A percentile compares a stretch with the other conserved stretches of the same genome.
Evolutionary conservation across 2,113 vertebrate genomes (phyloP).

Genomic region (Ciconia stormi): DNA sequence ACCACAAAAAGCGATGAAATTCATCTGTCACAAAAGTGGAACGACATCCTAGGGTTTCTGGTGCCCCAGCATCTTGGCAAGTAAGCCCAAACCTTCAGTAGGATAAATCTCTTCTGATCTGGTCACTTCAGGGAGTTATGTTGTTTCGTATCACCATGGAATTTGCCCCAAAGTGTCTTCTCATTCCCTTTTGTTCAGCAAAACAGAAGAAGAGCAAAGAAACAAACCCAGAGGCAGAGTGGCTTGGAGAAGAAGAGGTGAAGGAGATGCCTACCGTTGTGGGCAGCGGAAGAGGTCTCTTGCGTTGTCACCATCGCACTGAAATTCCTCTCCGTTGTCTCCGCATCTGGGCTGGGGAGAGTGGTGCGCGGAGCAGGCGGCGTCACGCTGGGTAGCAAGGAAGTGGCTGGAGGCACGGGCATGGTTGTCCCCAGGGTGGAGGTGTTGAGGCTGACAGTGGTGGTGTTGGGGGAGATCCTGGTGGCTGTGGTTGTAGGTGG

Average conservation of each 20-base stretch:
- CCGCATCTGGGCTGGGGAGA: neutral
- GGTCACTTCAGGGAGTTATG: neutral
- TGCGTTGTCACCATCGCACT: slow-evolving; percentile 62
- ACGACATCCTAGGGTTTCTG: neutral
- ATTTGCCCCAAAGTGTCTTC: neutral
- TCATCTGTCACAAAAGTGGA: neutral
- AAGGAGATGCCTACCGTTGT: slow-evolving; percentile 51
- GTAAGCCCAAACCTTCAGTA: neutral
- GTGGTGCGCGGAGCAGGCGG: neutral
- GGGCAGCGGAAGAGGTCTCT: slow-evolving; percentile 65
- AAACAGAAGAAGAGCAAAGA: neutral
- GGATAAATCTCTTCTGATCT: neutral
- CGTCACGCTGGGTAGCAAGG: slow-evolving; percentile 8
- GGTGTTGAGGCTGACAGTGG: slow-evolving; percentile 35
- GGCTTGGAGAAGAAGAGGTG: neutral
- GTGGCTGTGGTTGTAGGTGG: slow-evolving; percentile 37
- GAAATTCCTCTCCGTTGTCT: slow-evolving; percentile 51
- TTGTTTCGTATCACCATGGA: accelerated
- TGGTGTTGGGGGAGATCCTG: slow-evolving; percentile 27
- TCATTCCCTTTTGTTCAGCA: neutral
- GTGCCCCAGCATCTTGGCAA: neutral
- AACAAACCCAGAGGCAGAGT: neutral
- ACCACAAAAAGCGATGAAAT: neutral
- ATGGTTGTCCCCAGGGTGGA: slow-evolving; percentile 1
- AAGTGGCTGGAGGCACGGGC: slow-evolving; percentile 12